These are phyloP conservation scores for Ypsolopha scabrella DNA, from an alignment of 2,888 invertebrate genomes.

Conservation along the genomic window DNA sequence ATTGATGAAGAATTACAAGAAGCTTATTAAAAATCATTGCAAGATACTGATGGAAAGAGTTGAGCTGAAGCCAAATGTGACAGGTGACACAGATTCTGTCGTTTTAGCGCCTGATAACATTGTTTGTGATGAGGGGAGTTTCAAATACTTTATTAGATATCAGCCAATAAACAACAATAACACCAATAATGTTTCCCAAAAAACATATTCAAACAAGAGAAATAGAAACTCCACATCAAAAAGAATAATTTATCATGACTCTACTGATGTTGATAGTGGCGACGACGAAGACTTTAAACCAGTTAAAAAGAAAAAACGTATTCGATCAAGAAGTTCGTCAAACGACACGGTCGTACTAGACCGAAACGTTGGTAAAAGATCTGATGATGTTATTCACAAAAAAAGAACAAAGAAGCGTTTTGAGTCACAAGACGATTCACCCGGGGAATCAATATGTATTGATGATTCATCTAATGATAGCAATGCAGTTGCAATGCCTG, in stretches of 20 bases:
- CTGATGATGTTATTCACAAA: constrained; percentile 5
- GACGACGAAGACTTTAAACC: constrained; percentile 5
- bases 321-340: constrained; percentile 26
- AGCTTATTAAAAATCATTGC: constrained; percentile 25
- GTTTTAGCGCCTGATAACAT: constrained; percentile 30
- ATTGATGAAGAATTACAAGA: constrained; percentile 18
- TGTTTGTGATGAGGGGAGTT: constrained; percentile 19
- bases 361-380: constrained; percentile 17
- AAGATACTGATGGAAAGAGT: constrained; percentile 30
- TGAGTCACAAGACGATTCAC: too few species aligned
- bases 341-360: constrained; percentile 22
- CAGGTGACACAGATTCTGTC: constrained; percentile 27
- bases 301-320: constrained; percentile 18
- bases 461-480: constrained; percentile 36
- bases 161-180: constrained; percentile 6
- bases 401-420: background rate
- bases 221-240: background rate
- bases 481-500: constrained; percentile 11
- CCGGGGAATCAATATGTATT: constrained; percentile 32
- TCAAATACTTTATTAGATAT: constrained; percentile 30
- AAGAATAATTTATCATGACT: constrained; percentile 8
- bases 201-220: background rate
- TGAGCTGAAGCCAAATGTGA: constrained; percentile 34
- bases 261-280: constrained; percentile 17
- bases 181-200: constrained; percentile 9